Percentiles rank a stretch among this genome's conserved stretches.
Conservation (phyloP, 2,797 vertebrate genomes). For the Karalla daura region DNA sequence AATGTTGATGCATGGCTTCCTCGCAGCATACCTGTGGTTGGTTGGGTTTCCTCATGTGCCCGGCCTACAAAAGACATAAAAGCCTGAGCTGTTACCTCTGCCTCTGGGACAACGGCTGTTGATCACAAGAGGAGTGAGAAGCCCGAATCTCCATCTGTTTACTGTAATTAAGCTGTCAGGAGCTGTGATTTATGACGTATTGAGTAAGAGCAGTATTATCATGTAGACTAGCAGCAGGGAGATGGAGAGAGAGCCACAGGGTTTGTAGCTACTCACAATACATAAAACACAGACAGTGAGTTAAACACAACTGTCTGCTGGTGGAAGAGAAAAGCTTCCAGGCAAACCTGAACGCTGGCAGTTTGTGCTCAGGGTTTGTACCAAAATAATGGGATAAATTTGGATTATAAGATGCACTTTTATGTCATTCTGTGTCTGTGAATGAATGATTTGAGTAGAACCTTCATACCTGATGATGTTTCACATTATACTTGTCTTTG, state of each 20-base stretch:
- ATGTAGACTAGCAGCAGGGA: constrained; percentile 46
- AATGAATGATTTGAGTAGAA: background rate
- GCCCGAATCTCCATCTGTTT: constrained; percentile 78
- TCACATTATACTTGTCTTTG: background rate
- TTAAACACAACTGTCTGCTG: constrained; percentile 53
- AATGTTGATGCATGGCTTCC: constrained; percentile 68
- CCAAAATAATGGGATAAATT: constrained; percentile 5
- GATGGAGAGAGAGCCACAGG: constrained; percentile 62
- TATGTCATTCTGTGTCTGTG: background rate
- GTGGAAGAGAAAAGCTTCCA: constrained; percentile 34
- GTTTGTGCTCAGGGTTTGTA: constrained; percentile 35
- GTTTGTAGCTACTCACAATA: constrained; percentile 72
- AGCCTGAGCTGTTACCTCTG: constrained; percentile 60
- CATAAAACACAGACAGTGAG: constrained; percentile 56
- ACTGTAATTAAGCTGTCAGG: constrained; percentile 86
- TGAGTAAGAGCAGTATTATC: constrained; percentile 82
- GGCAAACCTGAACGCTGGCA: constrained; percentile 30
- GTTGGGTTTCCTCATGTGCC: constrained; percentile 68
- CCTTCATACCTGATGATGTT: background rate
- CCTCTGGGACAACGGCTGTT: constrained; percentile 78
- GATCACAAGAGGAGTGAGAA: constrained; percentile 72
- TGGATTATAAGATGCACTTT: background rate
- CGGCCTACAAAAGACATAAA: constrained; percentile 67
- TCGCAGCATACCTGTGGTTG: constrained; percentile 75
- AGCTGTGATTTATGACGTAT: constrained; percentile 82